Evolutionary conservation across 2,888 invertebrate genomes (phyloP).

Genomic region (Thymelicus acteon): DNA sequence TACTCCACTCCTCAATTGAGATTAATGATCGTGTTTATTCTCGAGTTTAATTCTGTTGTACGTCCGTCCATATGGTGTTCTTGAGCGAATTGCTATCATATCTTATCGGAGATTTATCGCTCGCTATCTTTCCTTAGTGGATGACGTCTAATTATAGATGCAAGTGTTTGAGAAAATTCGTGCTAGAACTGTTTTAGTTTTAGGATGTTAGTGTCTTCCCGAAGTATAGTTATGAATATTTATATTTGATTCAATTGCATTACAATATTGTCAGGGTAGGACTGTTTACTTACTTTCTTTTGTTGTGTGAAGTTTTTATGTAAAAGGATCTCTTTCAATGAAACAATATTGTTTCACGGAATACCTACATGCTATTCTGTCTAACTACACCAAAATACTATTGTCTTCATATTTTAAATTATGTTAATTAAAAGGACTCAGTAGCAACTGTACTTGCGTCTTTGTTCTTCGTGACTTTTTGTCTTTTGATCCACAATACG

Average conservation of each 20-base stretch:
- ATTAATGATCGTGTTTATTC: slow-evolving; percentile 47
- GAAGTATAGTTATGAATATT: background rate
- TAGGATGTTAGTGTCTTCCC: background rate
- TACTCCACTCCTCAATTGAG: slow-evolving; percentile 48
- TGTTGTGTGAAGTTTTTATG: background rate
- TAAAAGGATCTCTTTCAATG: background rate
- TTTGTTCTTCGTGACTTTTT: background rate
- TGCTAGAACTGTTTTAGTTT: background rate
- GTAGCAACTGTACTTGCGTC: background rate
- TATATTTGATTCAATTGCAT: background rate
- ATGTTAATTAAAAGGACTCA: too few species aligned
- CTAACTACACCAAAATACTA: too few species aligned
- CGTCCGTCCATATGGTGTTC: slow-evolving; percentile 18
- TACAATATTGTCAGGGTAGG: too few species aligned
- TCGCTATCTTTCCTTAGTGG: slow-evolving; percentile 32
- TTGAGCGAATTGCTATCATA: slow-evolving; percentile 49
- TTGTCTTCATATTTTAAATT: too few species aligned
- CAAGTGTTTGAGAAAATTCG: slow-evolving; percentile 20
- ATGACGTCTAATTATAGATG: slow-evolving; percentile 19
- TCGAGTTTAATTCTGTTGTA: slow-evolving; percentile 51
- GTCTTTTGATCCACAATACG: background rate
- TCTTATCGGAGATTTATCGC: slow-evolving; percentile 55
- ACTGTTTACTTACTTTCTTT: background rate
- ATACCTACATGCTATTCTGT: too few species aligned
- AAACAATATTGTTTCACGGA: background rate